Percentiles rank a stretch among this genome's conserved stretches.
These are phyloP conservation scores for Cerastis rubricosa DNA, from an alignment of 2,888 invertebrate species.

Conservation along the genomic window DNA sequence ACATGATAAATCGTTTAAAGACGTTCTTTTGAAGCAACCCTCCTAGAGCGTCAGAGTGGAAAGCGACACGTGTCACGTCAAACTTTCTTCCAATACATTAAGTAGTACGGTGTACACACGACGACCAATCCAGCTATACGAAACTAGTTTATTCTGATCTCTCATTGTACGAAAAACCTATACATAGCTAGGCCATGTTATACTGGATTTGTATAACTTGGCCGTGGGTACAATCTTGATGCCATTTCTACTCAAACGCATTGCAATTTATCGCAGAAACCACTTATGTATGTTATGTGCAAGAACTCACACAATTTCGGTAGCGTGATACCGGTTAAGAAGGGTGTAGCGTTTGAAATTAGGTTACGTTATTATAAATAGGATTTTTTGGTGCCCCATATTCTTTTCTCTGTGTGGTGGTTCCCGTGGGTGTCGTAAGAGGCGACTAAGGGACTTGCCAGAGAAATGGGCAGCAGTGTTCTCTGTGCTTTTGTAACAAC, in stretches of 20 bases:
- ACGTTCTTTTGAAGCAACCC: background rate
- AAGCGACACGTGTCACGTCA: slow-evolving; percentile 19
- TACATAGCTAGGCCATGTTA: too few relatives aligned
- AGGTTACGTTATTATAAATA: slow-evolving; percentile 19
- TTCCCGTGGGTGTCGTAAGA: too few relatives aligned
- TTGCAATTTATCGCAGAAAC: slow-evolving; percentile 38
- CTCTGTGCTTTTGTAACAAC: too few relatives aligned
- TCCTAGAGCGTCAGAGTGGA: background rate
- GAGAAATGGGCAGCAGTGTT: too few relatives aligned
- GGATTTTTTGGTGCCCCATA: background rate
- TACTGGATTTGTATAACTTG: too few relatives aligned
- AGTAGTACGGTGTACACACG: too few relatives aligned
- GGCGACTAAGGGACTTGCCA: too few relatives aligned
- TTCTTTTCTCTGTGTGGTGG: background rate
- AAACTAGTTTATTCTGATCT: too few relatives aligned
- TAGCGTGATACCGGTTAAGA: background rate
- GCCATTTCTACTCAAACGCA: slow-evolving; percentile 32
- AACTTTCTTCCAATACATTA: slow-evolving; percentile 48
- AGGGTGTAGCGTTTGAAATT: slow-evolving; percentile 22
- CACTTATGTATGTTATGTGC: slow-evolving; percentile 8
- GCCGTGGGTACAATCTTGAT: background rate
- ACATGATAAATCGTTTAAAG: slow-evolving; percentile 21
- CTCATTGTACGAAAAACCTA: too few relatives aligned
- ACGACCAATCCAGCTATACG: too few relatives aligned
- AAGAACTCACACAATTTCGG: slow-evolving; percentile 37